Evolutionary conservation across 2,797 vertebrate genomes (phyloP).

Genomic region (Pangasius sanitwongsei): DNA sequence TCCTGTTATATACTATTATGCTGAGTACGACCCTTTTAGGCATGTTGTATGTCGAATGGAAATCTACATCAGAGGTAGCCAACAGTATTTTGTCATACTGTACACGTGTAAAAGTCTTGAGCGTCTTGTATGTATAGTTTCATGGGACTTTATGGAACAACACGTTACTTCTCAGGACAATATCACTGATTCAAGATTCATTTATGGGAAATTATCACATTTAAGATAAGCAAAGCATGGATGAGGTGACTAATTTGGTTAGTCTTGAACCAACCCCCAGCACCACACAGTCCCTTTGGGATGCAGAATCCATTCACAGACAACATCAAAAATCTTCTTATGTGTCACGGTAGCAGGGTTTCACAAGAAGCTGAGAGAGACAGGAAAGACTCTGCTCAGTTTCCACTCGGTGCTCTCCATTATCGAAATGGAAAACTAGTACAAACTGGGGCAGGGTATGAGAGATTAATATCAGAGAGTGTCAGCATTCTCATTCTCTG

Average conservation of each 20-base stretch:
- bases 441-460: conserved; percentile 50
- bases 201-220: not conserved
- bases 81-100: too few species aligned
- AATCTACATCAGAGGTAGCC: not conserved
- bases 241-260: not conserved
- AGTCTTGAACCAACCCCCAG: not conserved
- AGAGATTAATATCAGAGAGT: conserved; percentile 47
- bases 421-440: conserved; percentile 54
- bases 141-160: not conserved
- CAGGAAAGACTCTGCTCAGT: conserved; percentile 50
- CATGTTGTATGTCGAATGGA: not conserved
- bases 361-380: conserved; percentile 52
- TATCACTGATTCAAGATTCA: not conserved
- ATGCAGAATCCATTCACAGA: conserved; percentile 38
- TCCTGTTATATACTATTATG: not conserved
- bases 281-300: conserved; percentile 27
- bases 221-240: not conserved
- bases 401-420: conserved; percentile 55
- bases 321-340: conserved; percentile 28
- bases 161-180: not conserved
- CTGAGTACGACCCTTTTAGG: not conserved
- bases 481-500: conserved; percentile 25
- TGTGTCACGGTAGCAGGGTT: conserved; percentile 47
- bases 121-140: too few species aligned
- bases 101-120: not conserved